Evolutionary conservation across 1,140 invertebrate species (phyloP), one percentile per base, ranked within the genome.

Genomic region (Gonioctena quinquepunctata): DNA sequence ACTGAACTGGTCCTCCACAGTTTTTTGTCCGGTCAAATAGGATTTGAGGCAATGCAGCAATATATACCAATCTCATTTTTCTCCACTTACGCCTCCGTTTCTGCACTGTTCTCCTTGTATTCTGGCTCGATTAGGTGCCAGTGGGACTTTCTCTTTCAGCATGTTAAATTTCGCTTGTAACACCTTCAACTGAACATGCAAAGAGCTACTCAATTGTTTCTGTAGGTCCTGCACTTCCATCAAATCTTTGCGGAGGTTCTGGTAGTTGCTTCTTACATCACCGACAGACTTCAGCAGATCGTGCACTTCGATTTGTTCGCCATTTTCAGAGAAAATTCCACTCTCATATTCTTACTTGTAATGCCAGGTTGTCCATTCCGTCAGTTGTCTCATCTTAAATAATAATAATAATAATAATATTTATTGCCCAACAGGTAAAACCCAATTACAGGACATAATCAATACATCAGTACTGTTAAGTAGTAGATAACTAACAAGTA

Each of bases 191-290:
- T 83, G 81, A 18, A 68, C 18, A 52, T 79, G 79, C 50, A 83
- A 71, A 22, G 81, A 76, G 8, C 65, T 76, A 68, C 78, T 82
- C n/a, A 83, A 71, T 52, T 83, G 79, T 69, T 78, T 81, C 69
- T 82, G 81, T 4, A 83, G 70, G 42, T 81, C 79, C 63, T 83
- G 81, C 6, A 83, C 81, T 62, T 72, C 81, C 68, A 77, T 72
- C 19, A 82, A 69, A 26, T 82, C 81, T 69, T 79, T 81, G 25
- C 80, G 77, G n/a, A 83, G 72, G 71, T 80, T 77, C 52, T 83
- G 81, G 59, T 83, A 83, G 49, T 83, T 81, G 33, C 64, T 76
- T 65, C 80, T 82, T n/a, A 83, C 81, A 64, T 83, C 80, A 48
- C 74, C 78, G 2, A 83, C 80, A 6, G 80, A 82, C 52, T 77